Conservation (phyloP, 1,140 invertebrate species). For the Tribolium madens region DNA sequence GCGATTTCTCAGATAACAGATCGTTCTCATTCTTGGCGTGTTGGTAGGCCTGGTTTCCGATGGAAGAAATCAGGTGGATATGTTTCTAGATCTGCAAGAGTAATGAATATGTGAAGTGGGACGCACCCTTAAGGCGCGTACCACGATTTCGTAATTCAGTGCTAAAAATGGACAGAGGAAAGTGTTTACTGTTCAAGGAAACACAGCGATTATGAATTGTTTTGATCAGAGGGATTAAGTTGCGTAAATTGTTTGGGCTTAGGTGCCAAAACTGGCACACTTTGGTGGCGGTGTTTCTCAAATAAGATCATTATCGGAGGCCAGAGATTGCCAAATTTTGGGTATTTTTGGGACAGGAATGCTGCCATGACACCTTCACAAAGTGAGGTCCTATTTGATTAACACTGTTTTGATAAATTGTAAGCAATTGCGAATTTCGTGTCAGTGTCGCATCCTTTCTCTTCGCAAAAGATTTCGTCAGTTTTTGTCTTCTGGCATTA, state of each 20-base stretch:
- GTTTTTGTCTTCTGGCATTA: background rate
- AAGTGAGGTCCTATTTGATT: background rate
- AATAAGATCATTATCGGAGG: background rate
- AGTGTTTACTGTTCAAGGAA: background rate
- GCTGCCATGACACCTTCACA: background rate
- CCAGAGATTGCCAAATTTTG: background rate
- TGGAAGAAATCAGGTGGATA: background rate
- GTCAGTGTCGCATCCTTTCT: background rate
- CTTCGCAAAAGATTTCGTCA: background rate
- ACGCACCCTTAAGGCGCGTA: background rate
- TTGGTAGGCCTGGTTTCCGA: background rate
- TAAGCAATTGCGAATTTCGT: background rate
- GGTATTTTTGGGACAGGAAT: background rate
- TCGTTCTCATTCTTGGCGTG: background rate
- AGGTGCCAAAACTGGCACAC: background rate
- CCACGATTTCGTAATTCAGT: slow-evolving; percentile 6
- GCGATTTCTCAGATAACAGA: background rate
- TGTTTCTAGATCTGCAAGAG: background rate
- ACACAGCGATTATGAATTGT: background rate
- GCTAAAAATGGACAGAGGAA: background rate
- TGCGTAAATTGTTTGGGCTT: background rate
- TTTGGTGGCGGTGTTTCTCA: background rate
- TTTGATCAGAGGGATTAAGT: background rate
- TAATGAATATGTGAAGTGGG: background rate
- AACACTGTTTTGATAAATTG: background rate